phyloP scores from a whole-genome alignment of 2,888 invertebrate species.

The Iselma pallidipennis region DNA sequence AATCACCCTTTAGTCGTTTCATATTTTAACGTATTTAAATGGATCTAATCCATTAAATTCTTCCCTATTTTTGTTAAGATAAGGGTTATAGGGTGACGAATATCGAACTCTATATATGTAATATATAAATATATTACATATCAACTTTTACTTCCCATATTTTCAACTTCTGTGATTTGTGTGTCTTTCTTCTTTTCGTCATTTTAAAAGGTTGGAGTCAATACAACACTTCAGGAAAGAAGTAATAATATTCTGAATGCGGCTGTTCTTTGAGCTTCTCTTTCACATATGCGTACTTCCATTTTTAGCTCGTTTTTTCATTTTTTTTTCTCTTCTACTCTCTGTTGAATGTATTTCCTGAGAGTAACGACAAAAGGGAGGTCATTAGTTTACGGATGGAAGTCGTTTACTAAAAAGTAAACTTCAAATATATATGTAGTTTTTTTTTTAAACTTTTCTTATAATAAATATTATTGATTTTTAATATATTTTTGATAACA shows the following conservation, averaged over 20 bases:
- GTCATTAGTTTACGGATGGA: slow-evolving; percentile 27
- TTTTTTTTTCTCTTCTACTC: not conserved
- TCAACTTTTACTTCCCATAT: slow-evolving; percentile 13
- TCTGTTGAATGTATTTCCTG: slow-evolving; percentile 27
- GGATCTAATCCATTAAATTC: no score
- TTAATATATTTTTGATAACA: slow-evolving; percentile 5
- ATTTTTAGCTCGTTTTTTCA: slow-evolving; percentile 24
- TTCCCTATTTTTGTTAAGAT: no score
- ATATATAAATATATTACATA: slow-evolving; percentile 14
- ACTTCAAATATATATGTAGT: not conserved
- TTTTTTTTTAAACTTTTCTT: no score
- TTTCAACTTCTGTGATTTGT: slow-evolving; percentile 23
- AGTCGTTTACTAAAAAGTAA: slow-evolving; percentile 18
- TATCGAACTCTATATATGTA: no score
- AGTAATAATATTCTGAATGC: slow-evolving; percentile 29
- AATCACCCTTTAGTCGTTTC: no score
- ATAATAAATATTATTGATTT: slow-evolving; percentile 17
- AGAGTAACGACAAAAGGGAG: slow-evolving; percentile 22
- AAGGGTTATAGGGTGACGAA: no score
- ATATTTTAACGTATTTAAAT: no score
- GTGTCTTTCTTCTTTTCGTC: slow-evolving; percentile 21
- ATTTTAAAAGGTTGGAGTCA: slow-evolving; percentile 26
- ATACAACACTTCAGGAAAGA: slow-evolving; percentile 28
- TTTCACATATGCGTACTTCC: slow-evolving; percentile 29
- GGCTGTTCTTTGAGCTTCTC: slow-evolving; percentile 26